Conservation (phyloP, 2,113 vertebrate species). For the Oncorhynchus mykiss region DNA sequence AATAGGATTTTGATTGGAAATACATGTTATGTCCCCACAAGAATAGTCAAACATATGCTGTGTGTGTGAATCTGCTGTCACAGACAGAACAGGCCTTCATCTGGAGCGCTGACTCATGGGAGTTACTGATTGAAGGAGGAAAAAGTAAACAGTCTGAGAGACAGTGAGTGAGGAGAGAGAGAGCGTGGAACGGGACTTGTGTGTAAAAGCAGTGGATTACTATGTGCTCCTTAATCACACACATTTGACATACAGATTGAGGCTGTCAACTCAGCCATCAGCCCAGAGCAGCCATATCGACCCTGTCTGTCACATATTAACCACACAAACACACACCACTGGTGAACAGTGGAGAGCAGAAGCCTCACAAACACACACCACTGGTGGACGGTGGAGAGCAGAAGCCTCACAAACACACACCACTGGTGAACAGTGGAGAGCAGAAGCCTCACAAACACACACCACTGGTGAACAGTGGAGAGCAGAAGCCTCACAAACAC, state of each 20-base stretch:
- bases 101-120: conserved; percentile 61
- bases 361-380: no score
- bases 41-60: no score
- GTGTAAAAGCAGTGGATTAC: conserved; percentile 67
- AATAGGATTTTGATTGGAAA: no score
- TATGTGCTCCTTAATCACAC: conserved; percentile 78
- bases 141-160: conserved; percentile 59
- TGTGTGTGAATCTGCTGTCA: conserved; percentile 34
- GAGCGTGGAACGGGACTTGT: conserved; percentile 29
- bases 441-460: no score
- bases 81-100: conserved; percentile 34
- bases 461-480: no score
- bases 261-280: conserved; percentile 63
- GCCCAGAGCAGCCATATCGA: conserved; percentile 70
- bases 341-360: no score
- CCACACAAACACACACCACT: conserved; percentile 45
- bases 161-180: conserved; percentile 21
- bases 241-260: conserved; percentile 79
- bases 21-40: no score
- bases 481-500: no score
- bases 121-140: conserved; percentile 76
- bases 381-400: no score
- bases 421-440: no score
- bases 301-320: conserved; percentile 76
- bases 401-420: no score